Conservation (phyloP, 1,140 invertebrate genomes). For the Megalonaias nervosa region DNA sequence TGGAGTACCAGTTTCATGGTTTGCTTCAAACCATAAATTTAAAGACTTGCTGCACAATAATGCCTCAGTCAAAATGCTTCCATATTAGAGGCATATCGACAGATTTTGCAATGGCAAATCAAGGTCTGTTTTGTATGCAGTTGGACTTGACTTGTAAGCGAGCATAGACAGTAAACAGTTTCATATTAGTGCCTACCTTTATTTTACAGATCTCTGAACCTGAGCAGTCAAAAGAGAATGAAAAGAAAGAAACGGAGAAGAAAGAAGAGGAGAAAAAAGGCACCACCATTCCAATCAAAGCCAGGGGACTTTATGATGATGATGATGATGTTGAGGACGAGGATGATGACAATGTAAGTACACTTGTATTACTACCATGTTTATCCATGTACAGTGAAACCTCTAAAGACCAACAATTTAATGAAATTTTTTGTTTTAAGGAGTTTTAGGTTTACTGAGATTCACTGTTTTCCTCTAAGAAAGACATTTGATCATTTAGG, state of each 20-base stretch:
- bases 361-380: neutral
- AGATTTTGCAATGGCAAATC: too few relatives aligned
- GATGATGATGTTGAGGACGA: slow-evolving; percentile 53
- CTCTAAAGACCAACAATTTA: neutral
- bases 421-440: neutral
- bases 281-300: slow-evolving; percentile 29
- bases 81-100: too few relatives aligned
- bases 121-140: too few relatives aligned
- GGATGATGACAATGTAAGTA: slow-evolving; percentile 42
- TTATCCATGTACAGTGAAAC: neutral
- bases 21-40: too few relatives aligned
- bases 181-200: neutral
- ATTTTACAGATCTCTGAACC: slow-evolving; percentile 57
- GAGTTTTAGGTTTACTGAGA: neutral
- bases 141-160: neutral
- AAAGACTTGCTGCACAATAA: too few relatives aligned
- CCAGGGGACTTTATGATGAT: slow-evolving; percentile 48
- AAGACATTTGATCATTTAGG: neutral
- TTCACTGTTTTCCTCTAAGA: neutral
- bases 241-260: slow-evolving; percentile 37
- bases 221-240: slow-evolving; percentile 49
- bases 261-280: slow-evolving; percentile 37
- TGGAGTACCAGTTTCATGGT: too few relatives aligned
- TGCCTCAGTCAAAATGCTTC: too few relatives aligned
- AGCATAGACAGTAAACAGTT: neutral